Evolutionary conservation across 1,140 invertebrate species (phyloP), one percentile per base, ranked within the genome.

Genomic region (Polypedilum pembai): DNA sequence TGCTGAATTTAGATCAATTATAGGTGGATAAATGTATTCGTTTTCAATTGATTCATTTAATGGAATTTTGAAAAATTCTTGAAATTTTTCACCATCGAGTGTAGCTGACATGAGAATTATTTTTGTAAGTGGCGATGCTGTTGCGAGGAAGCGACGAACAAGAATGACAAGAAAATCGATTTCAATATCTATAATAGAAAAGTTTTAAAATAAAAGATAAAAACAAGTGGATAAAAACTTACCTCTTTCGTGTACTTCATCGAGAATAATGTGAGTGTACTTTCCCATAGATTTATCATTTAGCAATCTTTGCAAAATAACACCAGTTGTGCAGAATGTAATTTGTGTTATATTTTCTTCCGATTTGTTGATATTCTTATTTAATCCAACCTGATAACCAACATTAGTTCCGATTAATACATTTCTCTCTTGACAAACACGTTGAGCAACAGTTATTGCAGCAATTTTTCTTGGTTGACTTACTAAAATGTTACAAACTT

Each of bases 201-300:
- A n/a, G n/a, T n/a, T n/a, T n/a, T n/a, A n/a, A n/a, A n/a, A n/a
- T n/a, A n/a, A n/a, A n/a, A n/a, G n/a, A n/a, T n/a, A n/a, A n/a
- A n/a, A n/a, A n/a, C n/a, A n/a, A n/a, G n/a, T n/a, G n/a, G n/a
- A n/a, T 33, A 33, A 33, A 3, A 33, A 33, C 12, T 56, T 56
- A 56, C 45, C 45, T 20, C 98, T 85, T 84, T 99, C 97, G 80
- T 99, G 98, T 20, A 99, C 91, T 82, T 98, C 94, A 83, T 96
- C 96, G 7, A 99, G 83, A 78, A 99, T 91, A 72, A 99, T 88
- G 81, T 99, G 97, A 0, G 96, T 96, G 76, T 84, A 87, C 91
- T 96, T 83, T 41, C 79, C 79, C 1, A 87, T 81, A 73, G 90
- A 89, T 77, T 85, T 84, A 0, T 77, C 73, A 75, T 87, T 88